Percentiles rank a stretch among this genome's conserved stretches.
phyloP scores from a whole-genome alignment of 1,140 invertebrate genomes.

The Trichogramma pretiosum region DNA sequence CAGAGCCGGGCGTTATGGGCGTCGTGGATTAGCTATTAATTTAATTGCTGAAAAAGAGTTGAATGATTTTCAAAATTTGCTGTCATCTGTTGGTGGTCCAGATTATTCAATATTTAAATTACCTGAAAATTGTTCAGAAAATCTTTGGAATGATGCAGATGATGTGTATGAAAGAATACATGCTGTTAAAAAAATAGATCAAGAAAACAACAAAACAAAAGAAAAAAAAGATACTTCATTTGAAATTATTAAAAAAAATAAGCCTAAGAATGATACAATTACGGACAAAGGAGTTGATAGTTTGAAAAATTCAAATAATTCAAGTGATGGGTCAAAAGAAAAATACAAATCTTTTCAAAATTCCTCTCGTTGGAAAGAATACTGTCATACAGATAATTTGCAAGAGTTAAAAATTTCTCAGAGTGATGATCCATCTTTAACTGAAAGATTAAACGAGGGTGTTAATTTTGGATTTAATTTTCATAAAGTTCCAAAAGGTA shows the following conservation, averaged over 20 bases:
- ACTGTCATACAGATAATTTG: slow-evolving; percentile 3
- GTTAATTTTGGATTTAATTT: slow-evolving; percentile 23
- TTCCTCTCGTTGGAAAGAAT: too few relatives aligned
- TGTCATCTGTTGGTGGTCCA: slow-evolving; percentile 43
- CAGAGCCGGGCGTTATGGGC: slow-evolving; percentile 83
- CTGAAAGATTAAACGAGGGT: slow-evolving; percentile 25
- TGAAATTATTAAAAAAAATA: background rate
- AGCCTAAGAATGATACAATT: background rate
- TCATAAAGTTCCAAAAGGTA: slow-evolving; percentile 12
- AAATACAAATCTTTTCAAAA: too few relatives aligned
- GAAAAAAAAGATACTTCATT: background rate
- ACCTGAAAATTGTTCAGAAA: slow-evolving; percentile 30
- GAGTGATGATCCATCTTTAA: slow-evolving; percentile 13
- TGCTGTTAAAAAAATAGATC: background rate
- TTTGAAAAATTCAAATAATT: background rate
- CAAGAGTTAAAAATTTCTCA: slow-evolving; percentile 11
- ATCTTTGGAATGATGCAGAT: slow-evolving; percentile 37
- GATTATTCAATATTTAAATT: slow-evolving; percentile 47
- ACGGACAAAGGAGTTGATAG: background rate
- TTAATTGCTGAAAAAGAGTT: slow-evolving; percentile 54
- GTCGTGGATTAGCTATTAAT: slow-evolving; percentile 63
- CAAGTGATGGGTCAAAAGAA: background rate
- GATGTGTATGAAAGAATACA: slow-evolving; percentile 28
- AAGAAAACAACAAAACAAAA: slow-evolving; percentile 3
- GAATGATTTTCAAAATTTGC: slow-evolving; percentile 48